Evolutionary conservation across 2,888 invertebrate genomes (phyloP).

Genomic region (Ophraella communa): DNA sequence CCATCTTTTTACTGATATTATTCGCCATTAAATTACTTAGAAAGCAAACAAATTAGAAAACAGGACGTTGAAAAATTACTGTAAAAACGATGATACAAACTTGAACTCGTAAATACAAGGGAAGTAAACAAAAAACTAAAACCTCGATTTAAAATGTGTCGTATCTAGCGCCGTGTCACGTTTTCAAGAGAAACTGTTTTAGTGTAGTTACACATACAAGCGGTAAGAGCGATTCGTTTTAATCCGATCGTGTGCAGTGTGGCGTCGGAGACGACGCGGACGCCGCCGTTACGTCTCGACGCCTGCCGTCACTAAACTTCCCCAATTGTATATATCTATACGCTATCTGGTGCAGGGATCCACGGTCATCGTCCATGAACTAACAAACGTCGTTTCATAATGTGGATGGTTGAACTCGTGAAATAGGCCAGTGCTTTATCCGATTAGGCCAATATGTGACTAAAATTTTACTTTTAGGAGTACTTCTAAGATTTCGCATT

Average conservation of each 20-base stretch:
- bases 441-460: too few species aligned
- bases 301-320: slow-evolving; percentile 50
- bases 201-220: slow-evolving; percentile 5
- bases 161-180: slow-evolving; percentile 24
- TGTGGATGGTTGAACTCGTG: neutral
- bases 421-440: neutral
- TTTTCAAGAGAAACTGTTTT: slow-evolving; percentile 22
- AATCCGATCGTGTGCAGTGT: slow-evolving; percentile 15
- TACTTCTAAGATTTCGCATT: too few species aligned
- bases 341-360: slow-evolving; percentile 25
- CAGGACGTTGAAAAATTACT: too few species aligned
- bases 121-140: slow-evolving; percentile 16
- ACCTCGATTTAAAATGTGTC: slow-evolving; percentile 14
- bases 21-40: neutral
- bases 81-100: neutral
- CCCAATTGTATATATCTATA: slow-evolving; percentile 40
- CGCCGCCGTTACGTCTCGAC: slow-evolving; percentile 62
- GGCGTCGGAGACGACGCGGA: slow-evolving; percentile 18
- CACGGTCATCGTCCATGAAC: slow-evolving; percentile 41
- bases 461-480: too few species aligned
- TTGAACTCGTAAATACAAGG: too few species aligned
- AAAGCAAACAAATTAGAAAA: too few species aligned
- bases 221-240: slow-evolving; percentile 20
- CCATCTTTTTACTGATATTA: neutral
- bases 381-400: neutral